Evolutionary conservation across 2,113 vertebrate species (phyloP).

Genomic region (Pterocles burchelli): DNA sequence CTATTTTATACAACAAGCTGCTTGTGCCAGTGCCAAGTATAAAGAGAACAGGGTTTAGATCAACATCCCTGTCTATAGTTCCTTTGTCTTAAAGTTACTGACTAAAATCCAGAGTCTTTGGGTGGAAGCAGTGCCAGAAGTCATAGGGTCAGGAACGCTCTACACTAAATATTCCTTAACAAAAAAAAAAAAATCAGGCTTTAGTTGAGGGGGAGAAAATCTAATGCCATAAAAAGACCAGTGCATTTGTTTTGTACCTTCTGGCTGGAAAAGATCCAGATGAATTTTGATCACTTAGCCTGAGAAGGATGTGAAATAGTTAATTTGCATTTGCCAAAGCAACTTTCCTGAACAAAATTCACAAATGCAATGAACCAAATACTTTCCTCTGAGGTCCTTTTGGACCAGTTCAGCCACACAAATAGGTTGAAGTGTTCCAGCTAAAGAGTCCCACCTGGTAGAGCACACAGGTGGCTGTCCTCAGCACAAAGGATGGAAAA

Average conservation of each 20-base stretch:
- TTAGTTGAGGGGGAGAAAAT: not conserved
- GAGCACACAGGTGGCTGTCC: not conserved
- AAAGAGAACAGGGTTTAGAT: not conserved
- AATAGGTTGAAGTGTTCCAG: not conserved
- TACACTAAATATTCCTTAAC: not conserved
- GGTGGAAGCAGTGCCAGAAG: not conserved
- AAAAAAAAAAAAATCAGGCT: not conserved
- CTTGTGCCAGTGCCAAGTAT: not conserved
- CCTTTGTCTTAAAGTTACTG: slow-evolving; percentile 33
- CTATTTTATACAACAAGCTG: slow-evolving; percentile 5
- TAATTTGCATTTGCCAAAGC: not conserved
- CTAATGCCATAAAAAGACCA: not conserved
- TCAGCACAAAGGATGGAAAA: not conserved
- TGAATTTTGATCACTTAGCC: not conserved
- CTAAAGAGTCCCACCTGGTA: not conserved
- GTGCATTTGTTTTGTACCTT: not conserved
- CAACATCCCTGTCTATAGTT: not conserved
- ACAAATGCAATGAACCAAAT: fast-evolving
- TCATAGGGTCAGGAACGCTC: not conserved
- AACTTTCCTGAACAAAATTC: not conserved
- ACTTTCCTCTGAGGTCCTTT: not conserved
- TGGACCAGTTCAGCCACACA: not conserved
- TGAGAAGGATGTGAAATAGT: not conserved
- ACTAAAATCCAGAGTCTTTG: not conserved
- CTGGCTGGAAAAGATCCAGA: not conserved